phyloP scores from a whole-genome alignment of 1,140 invertebrate species.

The Temnothorax curvispinosus region DNA sequence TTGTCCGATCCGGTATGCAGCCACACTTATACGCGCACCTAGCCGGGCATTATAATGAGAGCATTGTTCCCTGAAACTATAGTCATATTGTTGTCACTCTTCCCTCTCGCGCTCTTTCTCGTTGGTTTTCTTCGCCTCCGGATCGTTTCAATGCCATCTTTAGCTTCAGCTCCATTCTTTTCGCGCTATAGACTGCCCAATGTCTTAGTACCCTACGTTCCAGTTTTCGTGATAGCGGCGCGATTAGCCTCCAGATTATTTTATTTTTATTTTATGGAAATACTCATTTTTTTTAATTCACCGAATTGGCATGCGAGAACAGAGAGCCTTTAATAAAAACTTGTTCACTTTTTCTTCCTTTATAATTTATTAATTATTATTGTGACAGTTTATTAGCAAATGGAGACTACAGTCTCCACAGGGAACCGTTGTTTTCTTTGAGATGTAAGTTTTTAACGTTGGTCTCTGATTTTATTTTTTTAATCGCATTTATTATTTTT shows the following conservation, averaged over 20 bases:
- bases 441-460: not conserved
- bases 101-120: slow-evolving; percentile 19
- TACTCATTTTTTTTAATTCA: not conserved
- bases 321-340: not conserved
- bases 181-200: not conserved
- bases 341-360: not conserved
- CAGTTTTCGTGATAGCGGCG: not conserved
- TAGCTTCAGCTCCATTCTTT: slow-evolving; percentile 40
- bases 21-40: slow-evolving; percentile 74
- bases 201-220: slow-evolving; percentile 15
- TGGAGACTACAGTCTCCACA: not conserved
- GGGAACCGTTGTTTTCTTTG: not conserved
- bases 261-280: not conserved
- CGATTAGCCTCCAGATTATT: slow-evolving; percentile 22
- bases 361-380: not conserved
- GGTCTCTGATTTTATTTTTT: not conserved
- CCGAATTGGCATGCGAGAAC: not conserved
- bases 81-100: slow-evolving; percentile 83
- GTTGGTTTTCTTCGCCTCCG: not conserved
- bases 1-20: slow-evolving; percentile 69
- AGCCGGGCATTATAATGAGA: slow-evolving; percentile 81
- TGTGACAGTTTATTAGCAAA: not conserved
- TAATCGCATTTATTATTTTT: slow-evolving; percentile 5
- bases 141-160: slow-evolving; percentile 36
- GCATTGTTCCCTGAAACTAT: slow-evolving; percentile 84